phyloP scores from a whole-genome alignment of 2,797 vertebrate species.

The Aplochiton taeniatus region DNA sequence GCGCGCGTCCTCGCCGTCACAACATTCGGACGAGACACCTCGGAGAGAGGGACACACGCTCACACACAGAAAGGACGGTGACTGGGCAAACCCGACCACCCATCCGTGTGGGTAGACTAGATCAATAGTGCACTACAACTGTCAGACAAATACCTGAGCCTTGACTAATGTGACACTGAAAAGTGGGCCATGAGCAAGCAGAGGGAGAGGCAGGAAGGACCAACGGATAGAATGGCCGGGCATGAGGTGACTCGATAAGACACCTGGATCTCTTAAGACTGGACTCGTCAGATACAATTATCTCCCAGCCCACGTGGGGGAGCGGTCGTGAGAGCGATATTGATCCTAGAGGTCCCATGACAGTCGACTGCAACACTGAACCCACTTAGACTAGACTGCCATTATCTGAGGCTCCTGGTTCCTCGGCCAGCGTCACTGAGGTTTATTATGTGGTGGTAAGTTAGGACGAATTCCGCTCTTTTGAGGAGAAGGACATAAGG shows the following conservation, averaged over 20 bases:
- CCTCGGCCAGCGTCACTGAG: no score
- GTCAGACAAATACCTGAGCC: not conserved
- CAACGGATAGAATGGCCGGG: not conserved
- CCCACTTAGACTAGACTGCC: no score
- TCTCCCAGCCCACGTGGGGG: not conserved
- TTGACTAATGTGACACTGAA: not conserved
- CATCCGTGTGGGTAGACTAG: no score
- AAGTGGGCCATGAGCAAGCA: not conserved
- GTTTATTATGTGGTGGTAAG: no score
- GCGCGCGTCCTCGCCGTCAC: slow-evolving; percentile 22
- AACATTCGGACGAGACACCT: slow-evolving; percentile 24
- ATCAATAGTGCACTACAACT: not conserved
- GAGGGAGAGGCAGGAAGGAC: not conserved
- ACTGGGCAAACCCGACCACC: no score
- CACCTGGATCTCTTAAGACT: no score
- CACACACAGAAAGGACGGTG: not conserved
- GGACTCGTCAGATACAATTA: not conserved
- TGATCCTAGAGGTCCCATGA: not conserved
- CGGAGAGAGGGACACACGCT: not conserved
- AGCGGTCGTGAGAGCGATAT: not conserved
- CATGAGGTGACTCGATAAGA: not conserved
- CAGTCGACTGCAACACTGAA: no score
- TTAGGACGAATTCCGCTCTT: no score
- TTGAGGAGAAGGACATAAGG: no score
- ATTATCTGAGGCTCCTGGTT: no score